Evolutionary conservation across 2,888 invertebrate genomes (phyloP), one percentile per base, ranked within the genome.

Genomic region (Cataglyphis altisquamis): DNA sequence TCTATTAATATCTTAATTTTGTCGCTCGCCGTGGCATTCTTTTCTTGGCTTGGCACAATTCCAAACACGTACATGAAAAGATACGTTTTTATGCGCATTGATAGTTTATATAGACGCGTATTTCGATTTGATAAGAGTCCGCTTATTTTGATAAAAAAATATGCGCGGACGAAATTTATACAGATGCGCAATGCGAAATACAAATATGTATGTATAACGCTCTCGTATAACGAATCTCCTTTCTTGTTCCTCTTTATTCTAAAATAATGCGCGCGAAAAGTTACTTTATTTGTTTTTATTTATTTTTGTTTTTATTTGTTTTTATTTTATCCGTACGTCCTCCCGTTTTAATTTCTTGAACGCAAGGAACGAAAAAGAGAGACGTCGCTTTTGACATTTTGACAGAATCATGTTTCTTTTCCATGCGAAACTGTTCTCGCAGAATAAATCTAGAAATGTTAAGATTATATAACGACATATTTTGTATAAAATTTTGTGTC

Each of bases 1-100:
- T 67, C 83, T 90, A 86, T 86, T 88, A 85, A 82, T 90, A 88
- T 52, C 18, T n/a, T 25, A 81, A 86, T 86, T 86, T 86, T 77
- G 41, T 82, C 52, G 66, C 62, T 57, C 32, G 41, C 12, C 60
- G 29, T 75, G 70, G 83, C 29, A 73, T 86, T 85, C 82, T 82
- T 80, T 80, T 73, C 48, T 41, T 60, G 66, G 3, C 63, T 48
- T 89, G 88, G 87, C 87, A 45, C 1, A 6, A 60, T 52, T 82
- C 87, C 89, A 84, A 60, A 3, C 1, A 1, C 1, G 8, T 18
- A 21, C 39, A 10, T 48, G 36, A 25, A 68, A 68, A 74, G 66
- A 68, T 41, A 41, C 66, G 25, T 48, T 81, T 83, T 66, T 36
- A 10, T 3, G 29, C 9, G 21, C 32, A 32, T 57, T 78, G 39